A percentile compares a stretch with the other conserved stretches of the same genome.
Conservation (phyloP, 1,140 invertebrate species). For the Drosophila kepulauana region DNA sequence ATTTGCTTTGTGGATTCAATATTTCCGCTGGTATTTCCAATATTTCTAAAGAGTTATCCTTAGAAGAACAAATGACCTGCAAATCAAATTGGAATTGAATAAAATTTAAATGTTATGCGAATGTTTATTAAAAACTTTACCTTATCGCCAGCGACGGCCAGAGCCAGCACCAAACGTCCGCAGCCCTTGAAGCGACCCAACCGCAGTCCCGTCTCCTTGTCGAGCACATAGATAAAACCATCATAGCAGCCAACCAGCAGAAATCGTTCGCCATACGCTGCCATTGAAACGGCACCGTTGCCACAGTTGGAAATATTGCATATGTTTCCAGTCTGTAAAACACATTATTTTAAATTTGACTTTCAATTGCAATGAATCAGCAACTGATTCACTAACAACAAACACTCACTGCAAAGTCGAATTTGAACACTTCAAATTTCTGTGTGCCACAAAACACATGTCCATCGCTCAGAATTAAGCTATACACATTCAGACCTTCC, state of each 20-base stretch:
- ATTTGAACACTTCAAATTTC: slow-evolving; percentile 88
- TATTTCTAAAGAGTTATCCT: slow-evolving; percentile 73
- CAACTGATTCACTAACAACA: neutral
- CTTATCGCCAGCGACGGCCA: slow-evolving; percentile 88
- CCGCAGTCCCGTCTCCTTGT: slow-evolving; percentile 83
- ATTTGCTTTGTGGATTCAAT: slow-evolving; percentile 20
- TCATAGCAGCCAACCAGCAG: slow-evolving; percentile 90
- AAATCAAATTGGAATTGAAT: slow-evolving; percentile 10
- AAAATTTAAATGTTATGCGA: neutral
- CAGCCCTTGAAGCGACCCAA: slow-evolving; percentile 87
- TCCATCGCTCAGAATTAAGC: slow-evolving; percentile 87
- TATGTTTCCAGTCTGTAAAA: slow-evolving; percentile 86
- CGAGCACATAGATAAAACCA: slow-evolving; percentile 89
- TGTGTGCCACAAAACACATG: slow-evolving; percentile 90
- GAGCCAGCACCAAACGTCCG: slow-evolving; percentile 88
- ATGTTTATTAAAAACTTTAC: slow-evolving; percentile 72
- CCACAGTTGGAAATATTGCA: slow-evolving; percentile 87
- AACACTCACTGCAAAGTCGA: slow-evolving; percentile 88
- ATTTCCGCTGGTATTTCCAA: slow-evolving; percentile 64
- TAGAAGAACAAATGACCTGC: slow-evolving; percentile 76
- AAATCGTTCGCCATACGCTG: slow-evolving; percentile 86
- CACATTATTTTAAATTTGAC: neutral
- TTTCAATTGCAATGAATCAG: neutral
- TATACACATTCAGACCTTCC: slow-evolving; percentile 88
- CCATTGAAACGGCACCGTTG: slow-evolving; percentile 89